Percentiles rank a stretch among this genome's conserved stretches.
Evolutionary conservation across 2,113 vertebrate species (phyloP).

Genomic region (Fulmarus glacialis): DNA sequence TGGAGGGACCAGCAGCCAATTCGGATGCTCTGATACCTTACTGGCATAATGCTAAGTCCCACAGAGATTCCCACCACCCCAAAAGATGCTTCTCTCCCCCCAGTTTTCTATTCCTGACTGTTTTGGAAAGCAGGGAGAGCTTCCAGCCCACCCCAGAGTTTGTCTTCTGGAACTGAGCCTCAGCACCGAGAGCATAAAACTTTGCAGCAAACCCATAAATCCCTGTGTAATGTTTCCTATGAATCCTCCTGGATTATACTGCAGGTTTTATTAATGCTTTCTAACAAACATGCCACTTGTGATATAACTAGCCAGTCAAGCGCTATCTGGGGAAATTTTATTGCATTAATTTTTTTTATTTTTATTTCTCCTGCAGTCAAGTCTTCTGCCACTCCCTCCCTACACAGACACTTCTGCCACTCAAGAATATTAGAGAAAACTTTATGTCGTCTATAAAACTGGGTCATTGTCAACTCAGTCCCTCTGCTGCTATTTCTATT

Average conservation of each 20-base stretch:
- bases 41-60: not conserved
- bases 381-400: not conserved
- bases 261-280: not conserved
- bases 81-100: not conserved
- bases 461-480: not conserved
- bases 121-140: not conserved
- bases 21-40: not conserved
- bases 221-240: not conserved
- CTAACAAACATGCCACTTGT: not conserved
- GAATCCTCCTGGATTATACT: not conserved
- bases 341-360: not conserved
- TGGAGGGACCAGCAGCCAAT: not conserved
- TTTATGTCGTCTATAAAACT: not conserved
- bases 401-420: not conserved
- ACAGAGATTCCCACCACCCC: not conserved
- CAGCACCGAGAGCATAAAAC: not conserved
- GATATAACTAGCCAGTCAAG: not conserved
- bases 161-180: not conserved
- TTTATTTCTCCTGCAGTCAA: not conserved
- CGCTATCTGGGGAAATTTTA: not conserved
- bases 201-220: not conserved
- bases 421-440: not conserved
- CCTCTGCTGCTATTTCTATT: not conserved
- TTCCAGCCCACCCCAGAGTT: not conserved
- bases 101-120: not conserved